These are phyloP conservation scores for Acleris sparsana DNA, from an alignment of 2,888 invertebrate species.

Conservation along the genomic window DNA sequence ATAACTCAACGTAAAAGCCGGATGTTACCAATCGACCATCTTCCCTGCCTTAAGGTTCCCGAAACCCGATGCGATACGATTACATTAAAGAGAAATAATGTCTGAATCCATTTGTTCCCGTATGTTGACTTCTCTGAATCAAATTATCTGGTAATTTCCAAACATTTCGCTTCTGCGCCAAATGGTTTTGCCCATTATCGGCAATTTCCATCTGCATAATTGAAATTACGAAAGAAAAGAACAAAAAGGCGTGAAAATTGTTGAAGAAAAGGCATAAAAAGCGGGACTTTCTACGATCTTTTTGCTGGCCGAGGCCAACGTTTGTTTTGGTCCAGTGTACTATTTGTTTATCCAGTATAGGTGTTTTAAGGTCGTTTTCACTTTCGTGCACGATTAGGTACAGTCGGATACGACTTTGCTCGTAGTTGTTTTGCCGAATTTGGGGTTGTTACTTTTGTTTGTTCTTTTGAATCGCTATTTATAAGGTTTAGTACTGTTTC, in stretches of 20 bases:
- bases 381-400: slow-evolving; percentile 67
- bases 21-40: too few species aligned
- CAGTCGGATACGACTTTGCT: slow-evolving; percentile 47
- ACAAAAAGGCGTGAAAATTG: slow-evolving; percentile 38
- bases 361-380: slow-evolving; percentile 79
- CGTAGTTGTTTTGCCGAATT: slow-evolving; percentile 20
- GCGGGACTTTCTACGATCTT: slow-evolving; percentile 55
- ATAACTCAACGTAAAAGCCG: too few species aligned
- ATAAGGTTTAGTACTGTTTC: neutral
- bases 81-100: too few species aligned
- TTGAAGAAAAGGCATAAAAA: slow-evolving; percentile 33
- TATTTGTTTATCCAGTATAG: slow-evolving; percentile 43
- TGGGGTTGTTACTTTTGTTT: slow-evolving; percentile 4
- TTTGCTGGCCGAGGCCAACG: slow-evolving; percentile 62
- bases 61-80: too few species aligned
- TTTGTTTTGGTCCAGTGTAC: slow-evolving; percentile 75
- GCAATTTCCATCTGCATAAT: slow-evolving; percentile 57
- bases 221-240: slow-evolving; percentile 57
- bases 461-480: neutral
- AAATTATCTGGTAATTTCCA: neutral
- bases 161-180: neutral
- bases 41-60: too few species aligned
- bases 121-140: too few species aligned
- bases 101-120: too few species aligned
- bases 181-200: slow-evolving; percentile 49